Conservation (phyloP, 1,140 invertebrate genomes). For the Pogonomyrmex barbatus region DNA sequence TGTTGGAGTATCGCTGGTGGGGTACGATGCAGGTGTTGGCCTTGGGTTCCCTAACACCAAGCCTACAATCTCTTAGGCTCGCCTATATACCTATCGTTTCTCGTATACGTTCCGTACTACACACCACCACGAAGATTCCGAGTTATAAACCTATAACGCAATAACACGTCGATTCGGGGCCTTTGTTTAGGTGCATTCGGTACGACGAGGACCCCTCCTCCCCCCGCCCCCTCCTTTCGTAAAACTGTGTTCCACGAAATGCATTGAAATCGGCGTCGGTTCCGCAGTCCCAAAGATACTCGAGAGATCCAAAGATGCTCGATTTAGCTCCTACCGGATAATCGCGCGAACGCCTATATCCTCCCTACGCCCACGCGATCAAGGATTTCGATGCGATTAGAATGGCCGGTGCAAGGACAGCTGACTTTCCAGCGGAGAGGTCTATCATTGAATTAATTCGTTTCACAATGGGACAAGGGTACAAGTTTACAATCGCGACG, state of each 20-base stretch:
- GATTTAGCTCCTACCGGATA: conserved; percentile 58
- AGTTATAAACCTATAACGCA: conserved; percentile 72
- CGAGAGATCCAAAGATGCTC: background rate
- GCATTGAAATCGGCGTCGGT: background rate
- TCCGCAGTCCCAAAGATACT: background rate
- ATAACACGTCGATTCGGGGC: conserved; percentile 68
- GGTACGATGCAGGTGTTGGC: conserved; percentile 83
- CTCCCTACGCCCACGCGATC: conserved; percentile 70
- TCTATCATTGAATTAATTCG: conserved; percentile 62
- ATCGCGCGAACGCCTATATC: conserved; percentile 53
- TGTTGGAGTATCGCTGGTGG: conserved; percentile 71
- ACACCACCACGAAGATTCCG: conserved; percentile 54
- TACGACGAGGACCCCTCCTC: background rate
- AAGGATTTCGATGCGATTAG: conserved; percentile 71
- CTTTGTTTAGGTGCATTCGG: conserved; percentile 76
- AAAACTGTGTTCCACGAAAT: conserved; percentile 15
- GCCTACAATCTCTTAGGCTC: conserved; percentile 81
- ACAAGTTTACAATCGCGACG: background rate
- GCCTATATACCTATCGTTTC: conserved; percentile 70
- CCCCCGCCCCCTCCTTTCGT: background rate
- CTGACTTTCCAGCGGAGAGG: conserved; percentile 52
- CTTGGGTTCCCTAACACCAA: conserved; percentile 83
- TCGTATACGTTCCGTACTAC: conserved; percentile 55
- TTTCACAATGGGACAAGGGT: conserved; percentile 53
- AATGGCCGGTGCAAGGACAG: conserved; percentile 71